These are phyloP conservation scores for Chlorospingus flavigularis DNA, from an alignment of 2,797 vertebrate species.

Conservation along the genomic window DNA sequence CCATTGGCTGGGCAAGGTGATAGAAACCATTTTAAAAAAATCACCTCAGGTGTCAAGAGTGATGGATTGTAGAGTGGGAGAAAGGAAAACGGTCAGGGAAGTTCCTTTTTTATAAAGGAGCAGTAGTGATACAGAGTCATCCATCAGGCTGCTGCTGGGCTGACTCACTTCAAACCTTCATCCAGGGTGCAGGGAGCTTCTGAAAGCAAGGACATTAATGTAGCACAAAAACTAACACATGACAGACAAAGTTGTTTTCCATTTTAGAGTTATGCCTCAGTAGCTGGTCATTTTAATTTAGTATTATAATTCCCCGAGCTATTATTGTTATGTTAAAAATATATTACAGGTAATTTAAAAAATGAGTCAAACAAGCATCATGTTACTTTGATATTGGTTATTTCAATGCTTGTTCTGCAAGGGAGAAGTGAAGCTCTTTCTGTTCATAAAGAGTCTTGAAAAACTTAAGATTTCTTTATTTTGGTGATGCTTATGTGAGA, in stretches of 20 bases:
- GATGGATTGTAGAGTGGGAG: constrained; percentile 52
- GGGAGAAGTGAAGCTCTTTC: not conserved
- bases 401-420: not conserved
- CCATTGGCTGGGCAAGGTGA: constrained; percentile 23
- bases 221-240: not conserved
- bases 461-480: not conserved
- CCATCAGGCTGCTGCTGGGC: constrained; percentile 34
- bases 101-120: constrained; percentile 11
- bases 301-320: not conserved
- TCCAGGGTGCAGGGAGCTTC: not conserved
- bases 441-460: not conserved
- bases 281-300: not conserved
- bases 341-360: not conserved
- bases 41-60: constrained; percentile 10
- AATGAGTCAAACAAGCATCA: not conserved
- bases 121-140: constrained; percentile 35
- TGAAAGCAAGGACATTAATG: not conserved
- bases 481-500: not conserved
- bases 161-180: not conserved
- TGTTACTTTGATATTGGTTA: not conserved
- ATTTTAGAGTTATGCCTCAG: not conserved
- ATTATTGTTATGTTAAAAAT: not conserved
- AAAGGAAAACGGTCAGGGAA: not conserved
- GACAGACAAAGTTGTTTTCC: not conserved
- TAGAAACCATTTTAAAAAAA: not conserved